Conservation (phyloP, 2,888 invertebrate species). For the Lathronympha strigana region DNA sequence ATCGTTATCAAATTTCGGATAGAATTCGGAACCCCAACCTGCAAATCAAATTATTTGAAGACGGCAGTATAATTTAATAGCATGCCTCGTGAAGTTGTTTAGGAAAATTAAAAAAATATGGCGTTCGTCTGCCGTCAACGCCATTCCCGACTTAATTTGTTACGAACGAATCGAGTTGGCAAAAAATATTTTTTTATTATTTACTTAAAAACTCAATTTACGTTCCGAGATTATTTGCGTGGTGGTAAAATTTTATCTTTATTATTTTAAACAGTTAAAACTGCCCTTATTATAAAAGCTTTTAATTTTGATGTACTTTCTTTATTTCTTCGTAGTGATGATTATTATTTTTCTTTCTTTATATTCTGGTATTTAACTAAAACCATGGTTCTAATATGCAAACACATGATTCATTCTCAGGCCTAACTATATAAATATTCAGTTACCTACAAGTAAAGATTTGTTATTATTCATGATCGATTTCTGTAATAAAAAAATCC, state of each 20-base stretch:
- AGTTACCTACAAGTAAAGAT: no score
- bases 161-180: slow-evolving; percentile 68
- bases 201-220: slow-evolving; percentile 37
- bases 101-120: slow-evolving; percentile 82
- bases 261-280: neutral
- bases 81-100: slow-evolving; percentile 67
- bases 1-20: slow-evolving; percentile 51
- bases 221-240: slow-evolving; percentile 17
- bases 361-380: neutral
- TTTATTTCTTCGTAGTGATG: neutral
- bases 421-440: no score
- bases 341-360: neutral
- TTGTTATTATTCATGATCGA: no score
- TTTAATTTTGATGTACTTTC: neutral
- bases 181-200: slow-evolving; percentile 34
- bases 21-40: slow-evolving; percentile 53
- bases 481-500: no score
- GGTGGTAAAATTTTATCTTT: slow-evolving; percentile 6
- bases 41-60: slow-evolving; percentile 73
- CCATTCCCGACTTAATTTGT: slow-evolving; percentile 80
- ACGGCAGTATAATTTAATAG: slow-evolving; percentile 74
- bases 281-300: neutral
- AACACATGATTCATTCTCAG: neutral
- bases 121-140: slow-evolving; percentile 71
- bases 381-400: neutral